phyloP scores from a whole-genome alignment of 2,888 invertebrate species.

The Cephus sareptanus region DNA sequence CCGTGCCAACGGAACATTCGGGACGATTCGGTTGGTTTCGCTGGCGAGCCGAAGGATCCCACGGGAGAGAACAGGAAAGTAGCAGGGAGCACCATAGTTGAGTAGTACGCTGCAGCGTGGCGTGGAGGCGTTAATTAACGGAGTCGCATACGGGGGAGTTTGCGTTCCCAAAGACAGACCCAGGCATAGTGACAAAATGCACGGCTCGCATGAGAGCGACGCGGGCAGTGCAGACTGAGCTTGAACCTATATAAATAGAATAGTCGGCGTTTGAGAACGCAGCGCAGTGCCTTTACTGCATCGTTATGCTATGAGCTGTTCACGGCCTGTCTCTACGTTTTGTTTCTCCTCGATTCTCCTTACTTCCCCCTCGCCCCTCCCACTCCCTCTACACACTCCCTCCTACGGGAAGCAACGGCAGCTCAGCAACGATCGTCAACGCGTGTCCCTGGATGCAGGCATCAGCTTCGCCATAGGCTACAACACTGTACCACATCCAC shows the following conservation, averaged over 20 bases:
- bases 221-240: constrained; percentile 24
- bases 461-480: not conserved
- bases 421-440: not conserved
- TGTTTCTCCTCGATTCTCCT: not conserved
- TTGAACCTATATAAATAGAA: not conserved
- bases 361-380: too few relatives aligned
- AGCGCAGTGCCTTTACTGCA: not conserved
- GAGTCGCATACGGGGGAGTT: constrained; percentile 4
- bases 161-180: not conserved
- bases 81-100: constrained; percentile 7
- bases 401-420: not conserved
- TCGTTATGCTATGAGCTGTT: not conserved
- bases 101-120: constrained; percentile 9
- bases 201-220: constrained; percentile 9
- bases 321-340: not conserved
- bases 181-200: not conserved
- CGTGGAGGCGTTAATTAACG: constrained; percentile 13
- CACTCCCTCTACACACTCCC: too few relatives aligned
- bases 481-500: not conserved
- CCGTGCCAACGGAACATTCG: not conserved
- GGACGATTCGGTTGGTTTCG: not conserved
- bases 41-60: not conserved
- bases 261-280: not conserved
- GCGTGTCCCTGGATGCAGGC: not conserved
- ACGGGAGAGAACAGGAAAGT: constrained; percentile 10